phyloP scores from a whole-genome alignment of 2,888 invertebrate species.

The Hydrotaea cyrtoneurina region DNA sequence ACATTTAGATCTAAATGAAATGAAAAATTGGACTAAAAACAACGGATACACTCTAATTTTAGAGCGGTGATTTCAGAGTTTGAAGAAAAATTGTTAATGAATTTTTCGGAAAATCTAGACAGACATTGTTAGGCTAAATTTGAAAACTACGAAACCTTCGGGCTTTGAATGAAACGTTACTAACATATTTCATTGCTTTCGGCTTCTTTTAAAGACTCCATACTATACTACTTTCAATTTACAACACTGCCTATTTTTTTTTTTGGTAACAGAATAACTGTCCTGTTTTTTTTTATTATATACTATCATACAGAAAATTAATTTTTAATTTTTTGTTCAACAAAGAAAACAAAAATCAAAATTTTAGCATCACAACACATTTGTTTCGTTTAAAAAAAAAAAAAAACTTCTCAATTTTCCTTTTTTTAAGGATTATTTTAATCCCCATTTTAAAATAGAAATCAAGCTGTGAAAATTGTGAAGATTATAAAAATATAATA shows the following conservation, averaged over 20 bases:
- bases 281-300: conserved; percentile 41
- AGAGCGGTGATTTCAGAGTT: too few relatives aligned
- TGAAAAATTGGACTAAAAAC: background rate
- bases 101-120: background rate
- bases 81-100: background rate
- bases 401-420: conserved; percentile 61
- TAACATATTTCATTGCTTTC: background rate
- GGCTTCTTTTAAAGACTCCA: conserved; percentile 45
- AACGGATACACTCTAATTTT: too few relatives aligned
- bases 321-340: conserved; percentile 44
- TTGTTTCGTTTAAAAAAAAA: too few relatives aligned
- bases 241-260: conserved; percentile 58
- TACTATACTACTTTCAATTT: conserved; percentile 41
- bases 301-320: conserved; percentile 9
- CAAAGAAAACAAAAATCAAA: conserved; percentile 36
- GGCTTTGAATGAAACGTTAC: too few relatives aligned
- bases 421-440: conserved; percentile 4
- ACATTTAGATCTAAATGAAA: background rate
- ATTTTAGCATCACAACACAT: conserved; percentile 63
- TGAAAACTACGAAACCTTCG: background rate
- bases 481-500: conserved; percentile 58
- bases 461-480: conserved; percentile 67
- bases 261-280: conserved; percentile 59
- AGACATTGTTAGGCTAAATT: background rate
- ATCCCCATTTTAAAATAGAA: conserved; percentile 32